Base-by-base conservation (phyloP, 2,888 invertebrate species). In the Chymomyza procnemis region DNA sequence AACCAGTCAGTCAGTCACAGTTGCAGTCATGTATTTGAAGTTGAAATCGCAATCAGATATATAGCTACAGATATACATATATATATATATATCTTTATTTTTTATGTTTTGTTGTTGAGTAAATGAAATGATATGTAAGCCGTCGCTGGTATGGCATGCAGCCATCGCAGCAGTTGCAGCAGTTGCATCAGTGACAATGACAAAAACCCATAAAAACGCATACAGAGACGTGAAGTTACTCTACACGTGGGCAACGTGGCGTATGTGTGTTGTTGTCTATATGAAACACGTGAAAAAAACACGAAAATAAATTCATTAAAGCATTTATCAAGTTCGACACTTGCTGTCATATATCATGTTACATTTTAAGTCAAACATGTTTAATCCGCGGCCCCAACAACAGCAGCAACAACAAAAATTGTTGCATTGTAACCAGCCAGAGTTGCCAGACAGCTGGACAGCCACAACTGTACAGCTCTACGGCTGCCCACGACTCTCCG, bases 301-400 rank as follows among this genome's bases (percentile, higher is more conserved):
- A 86, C 61, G 82, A 79, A 84, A 86, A 81, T 80, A 75, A 85
- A 86, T 84, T 75, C 79, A 85, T 85, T 84, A 78, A 84, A 79
- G 76, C 83, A 84, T 84, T 84, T 86, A 84, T 84, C 85, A 87
- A 84, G 80, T 86, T 87, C 85, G 83, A 85, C 85, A 82, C 80
- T 80, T 71, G 21, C 71, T 87, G 87, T 84, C 85, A 82, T 82
- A 75, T 75, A 75, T 75, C 75, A 75, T 75, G 75, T 75, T 72
- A 71, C 74, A 67, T 80, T 80, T 69, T 67, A 75, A 75, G 67
- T 64, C 48, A 67, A 83, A 80, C 85, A 82, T 85, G 80, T 80
- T 80, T 85, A 85, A 85, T 80, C 83, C 85, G 64, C 82, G 41
- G 59, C 69, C 66, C 41, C 67, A 66, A 64, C 69, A 71, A 54